Conservation (phyloP, 2,797 vertebrate species). For the Phoeniculus purpureus region DNA sequence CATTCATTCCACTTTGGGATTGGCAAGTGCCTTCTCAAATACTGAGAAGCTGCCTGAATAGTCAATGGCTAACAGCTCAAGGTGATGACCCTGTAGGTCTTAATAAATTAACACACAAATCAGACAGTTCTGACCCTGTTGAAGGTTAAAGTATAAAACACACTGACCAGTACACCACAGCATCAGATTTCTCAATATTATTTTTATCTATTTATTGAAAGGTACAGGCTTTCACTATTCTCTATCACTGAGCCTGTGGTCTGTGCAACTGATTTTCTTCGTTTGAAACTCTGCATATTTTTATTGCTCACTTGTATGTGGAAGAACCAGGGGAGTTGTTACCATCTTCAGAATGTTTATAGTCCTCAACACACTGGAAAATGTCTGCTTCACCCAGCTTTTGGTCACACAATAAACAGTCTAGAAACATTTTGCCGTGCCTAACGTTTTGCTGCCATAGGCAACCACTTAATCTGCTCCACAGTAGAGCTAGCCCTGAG, state of each 20-base stretch:
- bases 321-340: neutral
- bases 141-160: neutral
- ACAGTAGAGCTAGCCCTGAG: slow-evolving; percentile 55
- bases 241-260: neutral
- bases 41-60: neutral
- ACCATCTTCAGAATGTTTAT: slow-evolving; percentile 6
- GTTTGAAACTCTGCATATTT: neutral
- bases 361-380: slow-evolving; percentile 15
- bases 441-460: slow-evolving; percentile 57
- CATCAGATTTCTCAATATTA: neutral
- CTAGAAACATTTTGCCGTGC: slow-evolving; percentile 46
- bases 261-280: neutral
- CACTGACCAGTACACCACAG: neutral
- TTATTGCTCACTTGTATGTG: neutral
- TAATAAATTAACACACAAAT: neutral
- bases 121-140: neutral
- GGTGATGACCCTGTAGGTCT: neutral
- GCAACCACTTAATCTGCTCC: slow-evolving; percentile 62
- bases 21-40: slow-evolving; percentile 17
- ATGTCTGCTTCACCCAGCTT: slow-evolving; percentile 29
- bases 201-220: slow-evolving; percentile 6
- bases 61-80: slow-evolving; percentile 1
- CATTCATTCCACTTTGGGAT: neutral
- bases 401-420: slow-evolving; percentile 16
- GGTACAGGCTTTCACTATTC: neutral